Conservation (phyloP, 2,113 vertebrate genomes). For the Actinemys pallida region DNA sequence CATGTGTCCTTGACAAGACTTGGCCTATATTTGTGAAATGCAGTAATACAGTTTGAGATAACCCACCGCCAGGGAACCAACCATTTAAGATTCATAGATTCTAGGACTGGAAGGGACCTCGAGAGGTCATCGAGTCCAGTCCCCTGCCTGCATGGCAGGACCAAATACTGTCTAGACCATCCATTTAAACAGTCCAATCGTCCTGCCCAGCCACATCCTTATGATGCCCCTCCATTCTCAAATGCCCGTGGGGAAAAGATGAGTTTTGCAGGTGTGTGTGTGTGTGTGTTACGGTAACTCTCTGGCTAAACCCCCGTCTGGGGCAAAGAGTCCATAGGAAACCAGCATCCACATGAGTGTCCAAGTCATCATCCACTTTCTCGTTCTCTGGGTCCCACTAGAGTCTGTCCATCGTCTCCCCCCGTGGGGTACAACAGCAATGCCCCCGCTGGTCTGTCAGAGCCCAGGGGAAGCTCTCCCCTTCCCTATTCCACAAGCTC, state of each 20-base stretch:
- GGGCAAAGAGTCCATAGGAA: neutral
- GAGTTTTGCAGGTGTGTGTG: neutral
- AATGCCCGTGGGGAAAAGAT: neutral
- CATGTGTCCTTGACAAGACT: conserved; percentile 24
- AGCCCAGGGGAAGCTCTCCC: accelerated
- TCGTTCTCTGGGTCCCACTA: neutral
- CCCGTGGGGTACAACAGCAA: neutral
- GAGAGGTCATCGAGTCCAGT: too few relatives aligned
- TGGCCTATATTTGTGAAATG: conserved; percentile 42
- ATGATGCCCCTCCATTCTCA: neutral
- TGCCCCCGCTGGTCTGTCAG: neutral
- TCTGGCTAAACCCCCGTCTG: neutral
- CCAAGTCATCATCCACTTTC: neutral
- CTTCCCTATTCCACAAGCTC: accelerated
- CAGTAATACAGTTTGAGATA: neutral
- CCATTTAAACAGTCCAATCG: neutral
- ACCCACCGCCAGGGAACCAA: neutral
- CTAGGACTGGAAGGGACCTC: too few relatives aligned
- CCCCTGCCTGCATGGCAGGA: too few relatives aligned
- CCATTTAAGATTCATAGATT: neutral
- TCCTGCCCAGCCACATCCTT: neutral
- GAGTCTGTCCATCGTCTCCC: neutral
- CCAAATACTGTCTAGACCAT: too few relatives aligned
- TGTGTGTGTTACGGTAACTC: neutral
- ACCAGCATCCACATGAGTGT: accelerated